These are phyloP conservation scores for Brachyhypopomus gauderio DNA, from an alignment of 2,113 vertebrate species.

Conservation along the genomic window DNA sequence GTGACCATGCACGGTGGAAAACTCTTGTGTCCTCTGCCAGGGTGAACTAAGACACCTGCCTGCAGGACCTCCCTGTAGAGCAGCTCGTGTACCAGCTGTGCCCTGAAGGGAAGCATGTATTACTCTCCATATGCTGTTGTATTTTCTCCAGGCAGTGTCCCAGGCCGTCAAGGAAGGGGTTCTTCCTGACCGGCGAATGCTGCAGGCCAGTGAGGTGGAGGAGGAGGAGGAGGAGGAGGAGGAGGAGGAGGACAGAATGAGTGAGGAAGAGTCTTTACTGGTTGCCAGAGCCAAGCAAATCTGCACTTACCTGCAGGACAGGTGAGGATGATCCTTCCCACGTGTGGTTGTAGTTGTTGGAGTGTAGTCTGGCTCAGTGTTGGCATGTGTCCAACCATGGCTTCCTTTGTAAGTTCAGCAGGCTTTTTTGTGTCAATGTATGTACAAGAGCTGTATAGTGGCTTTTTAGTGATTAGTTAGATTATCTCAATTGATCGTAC, in stretches of 20 bases:
- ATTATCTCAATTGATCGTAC: too few relatives aligned
- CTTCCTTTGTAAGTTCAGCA: too few relatives aligned
- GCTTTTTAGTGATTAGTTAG: too few relatives aligned
- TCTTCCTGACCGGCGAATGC: neutral
- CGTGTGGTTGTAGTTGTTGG: neutral
- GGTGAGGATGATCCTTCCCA: constrained; percentile 58
- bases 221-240: constrained; percentile 6
- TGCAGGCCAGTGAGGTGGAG: constrained; percentile 7
- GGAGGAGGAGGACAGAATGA: neutral
- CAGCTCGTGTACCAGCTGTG: neutral
- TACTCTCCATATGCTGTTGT: neutral
- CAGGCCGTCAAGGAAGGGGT: constrained; percentile 48
- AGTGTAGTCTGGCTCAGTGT: too few relatives aligned
- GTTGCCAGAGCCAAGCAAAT: constrained; percentile 63
- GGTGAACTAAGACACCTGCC: too few relatives aligned
- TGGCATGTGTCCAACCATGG: too few relatives aligned
- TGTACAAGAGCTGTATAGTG: too few relatives aligned
- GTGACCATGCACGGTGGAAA: too few relatives aligned
- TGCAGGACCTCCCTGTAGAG: too few relatives aligned
- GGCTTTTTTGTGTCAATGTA: too few relatives aligned
- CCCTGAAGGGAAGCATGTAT: neutral
- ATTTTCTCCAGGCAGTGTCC: constrained; percentile 61
- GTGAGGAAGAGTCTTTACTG: constrained; percentile 24
- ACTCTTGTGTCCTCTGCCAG: too few relatives aligned
- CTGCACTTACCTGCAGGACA: constrained; percentile 67